Conservation (phyloP, 2,113 vertebrate species). For the Lamprologus ornatipinnis region DNA sequence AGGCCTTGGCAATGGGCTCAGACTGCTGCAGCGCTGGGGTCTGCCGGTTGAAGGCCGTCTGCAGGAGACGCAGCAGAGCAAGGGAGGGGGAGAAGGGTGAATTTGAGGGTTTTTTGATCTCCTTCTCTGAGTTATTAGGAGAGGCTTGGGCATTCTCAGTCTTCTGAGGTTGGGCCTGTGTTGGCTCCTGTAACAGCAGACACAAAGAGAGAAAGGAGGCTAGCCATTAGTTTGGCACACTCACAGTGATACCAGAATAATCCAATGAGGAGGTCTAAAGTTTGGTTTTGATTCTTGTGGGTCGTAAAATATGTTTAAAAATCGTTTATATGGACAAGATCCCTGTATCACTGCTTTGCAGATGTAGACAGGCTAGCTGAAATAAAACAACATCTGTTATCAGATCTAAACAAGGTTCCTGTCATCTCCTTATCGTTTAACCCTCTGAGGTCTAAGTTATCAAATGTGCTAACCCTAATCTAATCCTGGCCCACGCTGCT, state of each 20-base stretch:
- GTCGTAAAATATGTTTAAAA: not conserved
- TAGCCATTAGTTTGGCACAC: not conserved
- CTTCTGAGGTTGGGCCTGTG: constrained; percentile 47
- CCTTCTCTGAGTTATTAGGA: constrained; percentile 30
- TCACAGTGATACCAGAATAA: not conserved
- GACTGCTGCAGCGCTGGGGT: constrained; percentile 44
- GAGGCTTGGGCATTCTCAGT: constrained; percentile 4
- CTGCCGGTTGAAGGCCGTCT: constrained; percentile 83
- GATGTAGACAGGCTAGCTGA: not conserved
- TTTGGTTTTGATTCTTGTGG: not conserved
- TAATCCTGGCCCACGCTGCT: not conserved
- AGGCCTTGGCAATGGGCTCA: constrained; percentile 8
- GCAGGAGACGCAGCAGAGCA: constrained; percentile 82
- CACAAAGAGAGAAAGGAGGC: not conserved
- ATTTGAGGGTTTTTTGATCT: constrained; percentile 17
- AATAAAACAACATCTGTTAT: not conserved
- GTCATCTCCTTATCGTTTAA: not conserved
- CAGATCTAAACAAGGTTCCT: not conserved
- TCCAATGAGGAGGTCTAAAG: not conserved
- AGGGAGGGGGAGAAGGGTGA: constrained; percentile 36
- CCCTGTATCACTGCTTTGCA: not conserved
- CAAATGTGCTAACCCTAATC: not conserved
- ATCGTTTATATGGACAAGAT: not conserved
- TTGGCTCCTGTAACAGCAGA: constrained; percentile 69
- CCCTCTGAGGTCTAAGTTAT: not conserved